A percentile compares a stretch with the other conserved stretches of the same genome.
Evolutionary conservation across 1,140 invertebrate genomes (phyloP).

Genomic region (Procambarus virginalis): DNA sequence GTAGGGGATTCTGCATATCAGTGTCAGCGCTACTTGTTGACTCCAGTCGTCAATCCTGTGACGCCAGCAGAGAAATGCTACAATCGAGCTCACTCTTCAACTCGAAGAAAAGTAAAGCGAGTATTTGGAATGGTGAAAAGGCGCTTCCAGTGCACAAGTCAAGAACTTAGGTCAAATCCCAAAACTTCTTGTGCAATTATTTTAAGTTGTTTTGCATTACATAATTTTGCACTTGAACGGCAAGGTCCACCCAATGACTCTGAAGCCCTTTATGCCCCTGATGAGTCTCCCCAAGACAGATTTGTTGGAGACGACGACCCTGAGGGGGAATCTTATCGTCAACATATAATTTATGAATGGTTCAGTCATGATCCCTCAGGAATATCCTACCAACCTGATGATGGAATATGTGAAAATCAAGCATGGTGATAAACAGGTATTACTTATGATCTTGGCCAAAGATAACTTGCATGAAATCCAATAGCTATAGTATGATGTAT

Average conservation of each 20-base stretch:
- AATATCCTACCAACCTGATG: slow-evolving; percentile 8
- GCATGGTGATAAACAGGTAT: background rate
- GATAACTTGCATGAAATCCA: no score
- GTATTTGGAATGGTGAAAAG: slow-evolving; percentile 38
- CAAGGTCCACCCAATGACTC: slow-evolving; percentile 36
- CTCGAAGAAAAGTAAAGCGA: slow-evolving; percentile 18
- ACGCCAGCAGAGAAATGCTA: slow-evolving; percentile 49
- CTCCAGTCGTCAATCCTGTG: slow-evolving; percentile 33
- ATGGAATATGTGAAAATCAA: slow-evolving; percentile 12
- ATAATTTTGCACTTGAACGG: slow-evolving; percentile 50
- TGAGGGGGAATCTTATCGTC: slow-evolving; percentile 56
- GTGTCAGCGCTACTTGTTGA: slow-evolving; percentile 51
- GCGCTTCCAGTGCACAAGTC: slow-evolving; percentile 45
- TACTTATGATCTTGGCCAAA: no score
- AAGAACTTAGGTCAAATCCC: slow-evolving; percentile 52
- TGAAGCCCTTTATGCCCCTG: slow-evolving; percentile 26
- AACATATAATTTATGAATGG: slow-evolving; percentile 58
- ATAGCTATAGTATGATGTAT: no score
- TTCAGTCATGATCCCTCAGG: slow-evolving; percentile 41
- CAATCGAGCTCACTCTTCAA: slow-evolving; percentile 47
- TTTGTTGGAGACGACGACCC: slow-evolving; percentile 51
- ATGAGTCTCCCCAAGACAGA: slow-evolving; percentile 49
- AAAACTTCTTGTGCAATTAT: slow-evolving; percentile 59
- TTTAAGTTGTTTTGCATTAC: slow-evolving; percentile 49
- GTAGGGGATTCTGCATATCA: slow-evolving; percentile 55